Base-by-base conservation (phyloP, 2,797 vertebrate species). In the Sardinella longiceps region DNA sequence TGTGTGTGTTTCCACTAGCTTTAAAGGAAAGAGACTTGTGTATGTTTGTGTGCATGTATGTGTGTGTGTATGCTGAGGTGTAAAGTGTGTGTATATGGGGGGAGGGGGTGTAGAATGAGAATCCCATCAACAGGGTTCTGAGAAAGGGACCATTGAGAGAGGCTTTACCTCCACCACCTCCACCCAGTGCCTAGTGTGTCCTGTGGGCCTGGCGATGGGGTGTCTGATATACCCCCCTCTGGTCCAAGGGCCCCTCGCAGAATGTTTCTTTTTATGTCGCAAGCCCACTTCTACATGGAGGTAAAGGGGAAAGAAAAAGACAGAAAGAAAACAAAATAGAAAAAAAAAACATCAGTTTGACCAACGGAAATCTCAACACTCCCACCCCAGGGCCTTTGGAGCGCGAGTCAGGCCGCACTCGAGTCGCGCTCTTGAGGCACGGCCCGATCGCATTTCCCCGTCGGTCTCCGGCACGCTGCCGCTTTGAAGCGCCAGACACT, bases 11-110 rank as follows among this genome's bases (percentile, higher is more conserved):
- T 53, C 70, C 70, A 77, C 33, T 7, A 30, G 12, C 66, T 77
- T 23, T 51, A 81, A 77, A 90, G 91, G 91, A 94, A 94, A 91
- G 91, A 93, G 90, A 93, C 89, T 84, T 81, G 33, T 70, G 66
- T 70, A 12, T 37, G 1, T 70, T 9, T n/a, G 28, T 30, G 9
- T 70, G 23, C 12, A 12, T 70, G 28, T 70, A 15, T 33, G 14
- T 37, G 28, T 37, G 70, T 77, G 70, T 43, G 33, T 37, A 30
- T 20, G 33, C 70, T 2, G 20, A 77, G 70, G 70, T 77, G 33
- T 66, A 25, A 60, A 14, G 15, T 11, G n/a, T n/a, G n/a, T n/a
- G n/a, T n/a, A n/a, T n/a, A n/a, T n/a, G n/a, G n/a, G n/a, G 70
- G 37, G 5, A 7, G 70, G 0, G 70, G n/a, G 9, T 77, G 18